These are phyloP conservation scores for Bruchidius siliquastri DNA, from an alignment of 2,888 invertebrate genomes.

Conservation along the genomic window DNA sequence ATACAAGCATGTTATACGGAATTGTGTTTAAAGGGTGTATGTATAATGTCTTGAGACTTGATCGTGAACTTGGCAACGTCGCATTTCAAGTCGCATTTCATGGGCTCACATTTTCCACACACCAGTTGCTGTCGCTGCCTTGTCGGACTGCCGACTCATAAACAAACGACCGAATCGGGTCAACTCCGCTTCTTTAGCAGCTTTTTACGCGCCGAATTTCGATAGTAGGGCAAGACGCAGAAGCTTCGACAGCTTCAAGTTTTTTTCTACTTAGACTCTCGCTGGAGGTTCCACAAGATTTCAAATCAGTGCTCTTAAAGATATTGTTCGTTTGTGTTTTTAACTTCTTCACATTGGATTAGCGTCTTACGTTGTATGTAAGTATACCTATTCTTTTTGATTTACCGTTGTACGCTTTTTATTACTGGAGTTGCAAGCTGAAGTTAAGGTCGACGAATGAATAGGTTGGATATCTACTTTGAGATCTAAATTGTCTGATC, in stretches of 20 bases:
- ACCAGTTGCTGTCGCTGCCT: constrained; percentile 3
- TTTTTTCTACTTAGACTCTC: neutral
- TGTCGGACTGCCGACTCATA: neutral
- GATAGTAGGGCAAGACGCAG: neutral
- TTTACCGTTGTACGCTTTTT: neutral
- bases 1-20: no score
- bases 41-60: neutral
- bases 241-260: neutral
- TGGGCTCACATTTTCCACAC: constrained; percentile 1
- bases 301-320: neutral
- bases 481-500: no score
- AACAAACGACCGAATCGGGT: neutral
- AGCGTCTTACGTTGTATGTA: neutral
- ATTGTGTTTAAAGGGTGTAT: no score
- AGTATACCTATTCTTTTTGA: neutral
- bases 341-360: neutral
- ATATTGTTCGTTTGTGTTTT: neutral
- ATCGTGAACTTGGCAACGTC: neutral
- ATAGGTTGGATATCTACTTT: neutral
- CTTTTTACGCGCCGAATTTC: neutral
- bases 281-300: neutral
- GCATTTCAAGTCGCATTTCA: constrained; percentile 1
- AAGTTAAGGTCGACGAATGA: neutral
- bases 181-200: neutral
- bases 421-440: neutral